Conservation (phyloP, 2,797 vertebrate species). For the Steatocranus sp. region DNA sequence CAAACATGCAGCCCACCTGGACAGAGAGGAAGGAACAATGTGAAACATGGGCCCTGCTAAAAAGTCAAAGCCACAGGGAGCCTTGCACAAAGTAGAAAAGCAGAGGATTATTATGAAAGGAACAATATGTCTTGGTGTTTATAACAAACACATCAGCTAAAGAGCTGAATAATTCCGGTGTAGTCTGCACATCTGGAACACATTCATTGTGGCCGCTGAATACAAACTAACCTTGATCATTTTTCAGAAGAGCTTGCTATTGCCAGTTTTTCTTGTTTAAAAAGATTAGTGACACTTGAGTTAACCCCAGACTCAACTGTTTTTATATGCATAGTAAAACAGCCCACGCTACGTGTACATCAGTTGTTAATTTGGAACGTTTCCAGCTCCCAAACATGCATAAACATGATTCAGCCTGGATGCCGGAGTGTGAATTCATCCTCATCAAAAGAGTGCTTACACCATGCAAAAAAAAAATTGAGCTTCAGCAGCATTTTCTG, state of each 20-base stretch:
- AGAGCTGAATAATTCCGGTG: background rate
- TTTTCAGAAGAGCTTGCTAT: background rate
- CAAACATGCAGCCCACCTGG: conserved; percentile 95
- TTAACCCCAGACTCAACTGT: conserved; percentile 13
- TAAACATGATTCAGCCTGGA: conserved; percentile 20
- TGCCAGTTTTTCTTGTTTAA: background rate
- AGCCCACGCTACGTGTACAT: conserved; percentile 23
- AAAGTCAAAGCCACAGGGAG: background rate
- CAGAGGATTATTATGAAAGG: background rate
- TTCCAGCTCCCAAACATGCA: conserved; percentile 21
- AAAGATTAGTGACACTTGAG: background rate
- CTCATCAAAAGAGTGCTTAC: conserved; percentile 32
- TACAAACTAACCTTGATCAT: background rate
- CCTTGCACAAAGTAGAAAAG: background rate
- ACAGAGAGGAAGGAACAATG: background rate
- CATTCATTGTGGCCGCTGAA: background rate
- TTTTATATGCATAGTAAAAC: background rate
- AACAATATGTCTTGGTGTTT: background rate
- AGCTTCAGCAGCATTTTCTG: conserved; percentile 18
- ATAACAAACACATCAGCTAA: background rate
- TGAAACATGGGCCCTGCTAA: background rate
- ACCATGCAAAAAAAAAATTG: background rate
- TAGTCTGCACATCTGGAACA: background rate
- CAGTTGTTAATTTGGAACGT: conserved; percentile 1
- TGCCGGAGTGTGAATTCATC: background rate